Conservation (phyloP, 1,140 invertebrate genomes). For the Hydropsyche tenuis region DNA sequence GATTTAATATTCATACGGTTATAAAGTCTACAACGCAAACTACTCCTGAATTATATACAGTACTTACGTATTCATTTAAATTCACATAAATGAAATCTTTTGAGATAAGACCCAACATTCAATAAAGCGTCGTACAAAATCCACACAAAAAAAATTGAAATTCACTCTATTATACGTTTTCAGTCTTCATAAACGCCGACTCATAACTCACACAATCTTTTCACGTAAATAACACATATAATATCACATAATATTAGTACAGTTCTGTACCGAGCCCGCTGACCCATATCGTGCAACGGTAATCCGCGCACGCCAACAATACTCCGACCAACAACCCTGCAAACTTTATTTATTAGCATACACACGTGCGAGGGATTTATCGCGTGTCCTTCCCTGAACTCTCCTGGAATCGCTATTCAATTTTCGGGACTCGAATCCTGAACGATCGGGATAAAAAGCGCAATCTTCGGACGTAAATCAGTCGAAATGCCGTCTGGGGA, state of each 20-base stretch:
- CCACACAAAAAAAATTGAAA: no score
- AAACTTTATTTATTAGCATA: slow-evolving; percentile 24
- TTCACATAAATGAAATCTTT: no score
- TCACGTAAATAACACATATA: not conserved
- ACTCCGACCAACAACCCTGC: slow-evolving; percentile 4
- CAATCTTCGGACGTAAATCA: slow-evolving; percentile 15
- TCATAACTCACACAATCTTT: no score
- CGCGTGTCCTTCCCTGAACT: not conserved
- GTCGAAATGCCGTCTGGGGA: no score
- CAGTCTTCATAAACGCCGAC: no score
- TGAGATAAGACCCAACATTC: no score
- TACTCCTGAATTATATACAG: no score
- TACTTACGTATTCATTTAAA: no score
- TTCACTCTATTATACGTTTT: no score
- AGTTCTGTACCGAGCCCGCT: not conserved
- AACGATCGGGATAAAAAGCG: slow-evolving; percentile 11
- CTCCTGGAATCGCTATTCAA: not conserved
- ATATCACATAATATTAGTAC: not conserved
- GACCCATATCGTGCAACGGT: slow-evolving; percentile 30
- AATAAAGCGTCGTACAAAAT: no score
- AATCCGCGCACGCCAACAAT: slow-evolving; percentile 27
- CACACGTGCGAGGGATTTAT: not conserved
- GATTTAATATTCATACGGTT: no score
- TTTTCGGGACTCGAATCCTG: slow-evolving; percentile 4
- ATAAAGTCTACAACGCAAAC: no score